Conservation (phyloP, 2,113 vertebrate genomes). For the Poicephalus meyeri region DNA sequence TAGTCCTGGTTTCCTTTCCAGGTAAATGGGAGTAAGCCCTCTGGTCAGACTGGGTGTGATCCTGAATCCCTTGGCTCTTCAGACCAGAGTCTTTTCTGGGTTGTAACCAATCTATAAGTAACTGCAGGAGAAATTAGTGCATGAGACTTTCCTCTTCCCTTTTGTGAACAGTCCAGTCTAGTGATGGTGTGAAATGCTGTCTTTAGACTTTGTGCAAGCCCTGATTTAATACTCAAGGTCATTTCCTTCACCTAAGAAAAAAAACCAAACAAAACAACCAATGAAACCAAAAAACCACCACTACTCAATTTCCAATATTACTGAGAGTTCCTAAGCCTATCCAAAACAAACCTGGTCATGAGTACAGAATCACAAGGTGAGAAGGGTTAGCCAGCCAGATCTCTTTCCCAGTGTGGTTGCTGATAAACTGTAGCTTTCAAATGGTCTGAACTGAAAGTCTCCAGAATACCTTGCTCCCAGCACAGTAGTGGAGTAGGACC, state of each 20-base stretch:
- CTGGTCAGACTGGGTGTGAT: neutral
- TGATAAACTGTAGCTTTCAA: neutral
- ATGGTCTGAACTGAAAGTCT: neutral
- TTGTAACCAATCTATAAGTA: neutral
- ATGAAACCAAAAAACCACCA: neutral
- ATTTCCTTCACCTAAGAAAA: neutral
- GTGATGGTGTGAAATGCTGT: neutral
- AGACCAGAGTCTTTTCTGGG: neutral
- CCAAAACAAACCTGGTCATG: neutral
- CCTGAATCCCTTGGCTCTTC: neutral
- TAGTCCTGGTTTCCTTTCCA: neutral
- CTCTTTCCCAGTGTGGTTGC: neutral
- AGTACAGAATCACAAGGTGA: neutral
- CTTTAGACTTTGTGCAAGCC: neutral
- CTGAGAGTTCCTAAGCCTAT: neutral
- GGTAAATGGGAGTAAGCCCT: neutral
- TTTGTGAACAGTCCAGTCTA: neutral
- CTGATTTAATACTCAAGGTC: neutral
- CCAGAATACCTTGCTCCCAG: neutral
- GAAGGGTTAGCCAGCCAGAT: neutral
- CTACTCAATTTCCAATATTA: neutral
- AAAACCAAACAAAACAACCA: too few species aligned
- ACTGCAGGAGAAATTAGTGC: neutral
- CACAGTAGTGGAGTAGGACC: neutral
- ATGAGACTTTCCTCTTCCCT: neutral